Evolutionary conservation across 1,140 invertebrate genomes (phyloP), one percentile per base, ranked within the genome.

Genomic region (Heliconius hermathena): DNA sequence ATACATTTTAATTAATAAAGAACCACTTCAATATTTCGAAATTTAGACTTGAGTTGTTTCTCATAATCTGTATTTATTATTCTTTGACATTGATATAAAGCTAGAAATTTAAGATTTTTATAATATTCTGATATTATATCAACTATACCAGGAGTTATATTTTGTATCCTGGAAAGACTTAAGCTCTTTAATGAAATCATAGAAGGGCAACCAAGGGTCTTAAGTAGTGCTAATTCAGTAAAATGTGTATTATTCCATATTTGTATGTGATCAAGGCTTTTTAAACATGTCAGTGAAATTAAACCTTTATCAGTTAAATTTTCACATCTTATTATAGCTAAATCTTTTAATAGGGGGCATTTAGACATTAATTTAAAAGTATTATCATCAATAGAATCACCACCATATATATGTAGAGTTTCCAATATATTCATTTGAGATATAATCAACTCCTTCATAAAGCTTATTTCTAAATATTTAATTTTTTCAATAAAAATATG

Each of bases 181-280:
- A 95, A 85, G 79, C 89, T 91, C 78, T 89, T 74, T 71, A 95
- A 82, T 78, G 86, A 90, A 6, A 84, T 66, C 73, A 94, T 82
- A 71, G 82, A 85, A 1, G 87, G 82, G 76, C 87, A 88, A 8
- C 83, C 81, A 52, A 95, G 84, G 36, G 91, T 90, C 77, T 81
- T 86, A 3, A 91, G 74, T 41, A 95, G 80, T 57, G 81, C 85
- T 20, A 74, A 77, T 84, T 94, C 91, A 33, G 92, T 86, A 84
- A 95, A 95, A 73, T 86, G 89, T 11, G 70, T 81, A 81, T 95
- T 95, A 78, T 95, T 95, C 94, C 94, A 95, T 54, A 95, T 84
- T 74, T 94, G 92, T 78, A 94, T 82, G 75, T 90, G 89, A 82
- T 91, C 77, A 76, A 94, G 84, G 29, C 82, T 79, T 75, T 85